Evolutionary conservation across 2,888 invertebrate species (phyloP).

Genomic region (Cheilosia vernalis): DNA sequence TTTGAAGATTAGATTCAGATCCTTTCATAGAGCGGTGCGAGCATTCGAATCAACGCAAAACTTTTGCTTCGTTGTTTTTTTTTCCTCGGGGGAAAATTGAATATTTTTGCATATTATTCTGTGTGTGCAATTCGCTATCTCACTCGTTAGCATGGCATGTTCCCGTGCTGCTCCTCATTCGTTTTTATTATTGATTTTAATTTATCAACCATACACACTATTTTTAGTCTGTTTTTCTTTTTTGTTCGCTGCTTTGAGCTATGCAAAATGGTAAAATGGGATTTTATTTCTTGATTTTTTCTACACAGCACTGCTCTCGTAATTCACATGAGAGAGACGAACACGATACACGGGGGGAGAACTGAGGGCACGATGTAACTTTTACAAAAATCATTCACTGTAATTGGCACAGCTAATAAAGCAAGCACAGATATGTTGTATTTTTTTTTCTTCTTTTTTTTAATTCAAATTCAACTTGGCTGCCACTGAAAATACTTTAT

Average conservation of each 20-base stretch:
- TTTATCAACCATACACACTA: conserved; percentile 69
- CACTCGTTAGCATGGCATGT: conserved; percentile 13
- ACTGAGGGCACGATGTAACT: conserved; percentile 24
- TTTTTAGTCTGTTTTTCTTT: conserved; percentile 66
- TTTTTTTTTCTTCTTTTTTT: conserved; percentile 23
- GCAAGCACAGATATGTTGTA: conserved; percentile 22
- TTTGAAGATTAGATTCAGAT: conserved; percentile 44
- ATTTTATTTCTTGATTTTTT: conserved; percentile 8
- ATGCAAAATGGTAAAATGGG: conserved; percentile 33
- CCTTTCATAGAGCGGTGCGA: conserved; percentile 19
- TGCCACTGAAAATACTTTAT: conserved; percentile 34
- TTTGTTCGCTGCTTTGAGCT: conserved; percentile 18
- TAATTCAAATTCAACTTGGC: conserved; percentile 38
- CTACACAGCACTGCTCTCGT: conserved; percentile 27
- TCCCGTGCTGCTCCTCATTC: conserved; percentile 32
- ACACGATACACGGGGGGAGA: neutral
- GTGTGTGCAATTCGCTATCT: conserved; percentile 46
- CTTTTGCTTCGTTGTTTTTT: conserved; percentile 6
- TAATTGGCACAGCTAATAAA: conserved; percentile 65
- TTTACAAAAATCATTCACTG: conserved; percentile 35
- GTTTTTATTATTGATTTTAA: conserved; percentile 71
- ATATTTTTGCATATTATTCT: conserved; percentile 70
- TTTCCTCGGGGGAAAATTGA: conserved; percentile 29
- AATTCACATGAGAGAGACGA: conserved; percentile 13
- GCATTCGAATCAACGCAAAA: neutral